Base-by-base conservation (phyloP, 2,113 vertebrate species). In the Poeciliopsis prolifica region DNA sequence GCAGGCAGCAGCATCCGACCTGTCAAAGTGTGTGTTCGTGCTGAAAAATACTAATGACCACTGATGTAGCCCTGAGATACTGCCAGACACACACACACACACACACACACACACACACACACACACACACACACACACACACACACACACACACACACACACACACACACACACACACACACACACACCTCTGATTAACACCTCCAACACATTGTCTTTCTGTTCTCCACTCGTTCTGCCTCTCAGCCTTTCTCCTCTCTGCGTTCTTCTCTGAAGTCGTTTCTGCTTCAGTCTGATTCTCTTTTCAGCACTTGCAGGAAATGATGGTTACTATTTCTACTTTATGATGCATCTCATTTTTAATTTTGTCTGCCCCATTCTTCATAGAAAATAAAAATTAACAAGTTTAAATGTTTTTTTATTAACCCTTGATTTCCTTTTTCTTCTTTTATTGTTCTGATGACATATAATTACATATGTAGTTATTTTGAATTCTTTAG, bases 31-130 rank as follows among this genome's bases (percentile, higher is more conserved):
- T 81, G 84, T 90, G 81, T 87, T 86, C 31, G 48, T 88, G 86
- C 78, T 78, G 75, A 71, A 88, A 78, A 85, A 85, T 82, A 88
- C 82, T 85, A 88, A 87, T 89, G 78, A 72, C 71, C 72, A 44
- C 86, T 85, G 89, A 91, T 86, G 82, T 86, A 70, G 86, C 86
- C 84, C 67, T 74, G 73, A 89, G 87, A 86, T 86, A 89, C 77
- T 79, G 85, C 82, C 81, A 79, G 70, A 54, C n/a, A 61, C 61
- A 77, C 67, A 30, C 77, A 77, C 70, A 61, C 75, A 77, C 75
- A 65, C 62, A 64, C 65, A 65, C 76, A 58, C 72, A 64, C 48
- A 62, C 77, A 68, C n/a, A n/a, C n/a, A n/a, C 80, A n/a, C n/a
- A n/a, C n/a, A n/a, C n/a, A n/a, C n/a, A n/a, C n/a, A n/a, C n/a